Conservation (phyloP, 1,140 invertebrate genomes). For the Trinorchestia longiramus region DNA sequence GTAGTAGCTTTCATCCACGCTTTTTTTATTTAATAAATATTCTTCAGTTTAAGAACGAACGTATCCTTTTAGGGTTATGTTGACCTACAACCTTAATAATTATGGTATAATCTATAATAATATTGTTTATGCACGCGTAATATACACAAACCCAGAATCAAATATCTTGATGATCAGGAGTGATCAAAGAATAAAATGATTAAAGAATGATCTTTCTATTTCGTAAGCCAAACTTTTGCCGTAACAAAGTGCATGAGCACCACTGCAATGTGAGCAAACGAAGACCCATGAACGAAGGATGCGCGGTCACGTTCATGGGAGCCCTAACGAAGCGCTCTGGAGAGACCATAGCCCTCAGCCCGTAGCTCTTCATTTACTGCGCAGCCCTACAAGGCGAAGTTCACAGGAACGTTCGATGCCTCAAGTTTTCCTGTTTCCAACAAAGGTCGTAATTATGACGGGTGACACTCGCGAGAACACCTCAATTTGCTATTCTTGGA, state of each 20-base stretch:
- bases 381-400: background rate
- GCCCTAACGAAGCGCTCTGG: background rate
- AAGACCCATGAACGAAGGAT: background rate
- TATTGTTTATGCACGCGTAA: background rate
- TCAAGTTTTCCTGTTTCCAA: conserved; percentile 12
- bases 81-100: background rate
- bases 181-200: background rate
- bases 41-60: background rate
- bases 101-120: too few relatives aligned
- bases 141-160: background rate
- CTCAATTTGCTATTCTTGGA: conserved; percentile 15
- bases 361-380: conserved; percentile 12
- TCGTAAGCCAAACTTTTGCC: background rate
- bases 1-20: background rate
- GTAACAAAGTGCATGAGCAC: background rate
- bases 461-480: conserved; percentile 16
- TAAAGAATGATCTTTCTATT: background rate
- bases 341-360: background rate
- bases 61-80: background rate
- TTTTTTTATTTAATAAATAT: background rate
- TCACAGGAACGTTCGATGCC: background rate
- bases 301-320: background rate
- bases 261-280: background rate
- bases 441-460: conserved; percentile 42
- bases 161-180: background rate